phyloP scores from a whole-genome alignment of 1,140 invertebrate genomes.

The Cyrtorhinus lividipennis region DNA sequence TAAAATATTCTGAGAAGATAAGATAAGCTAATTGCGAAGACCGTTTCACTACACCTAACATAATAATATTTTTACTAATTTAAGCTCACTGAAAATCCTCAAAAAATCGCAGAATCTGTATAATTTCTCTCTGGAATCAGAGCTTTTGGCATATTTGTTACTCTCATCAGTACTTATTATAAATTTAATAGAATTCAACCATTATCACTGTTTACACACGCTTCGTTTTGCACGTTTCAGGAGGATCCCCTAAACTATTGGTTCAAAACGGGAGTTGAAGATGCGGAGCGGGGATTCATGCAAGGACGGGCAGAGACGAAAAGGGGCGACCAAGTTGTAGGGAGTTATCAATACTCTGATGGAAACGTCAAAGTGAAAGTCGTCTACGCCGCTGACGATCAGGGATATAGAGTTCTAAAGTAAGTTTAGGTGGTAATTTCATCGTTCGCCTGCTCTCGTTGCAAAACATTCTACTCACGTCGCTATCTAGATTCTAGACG shows the following conservation, averaged over 20 bases:
- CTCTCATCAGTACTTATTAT: no score
- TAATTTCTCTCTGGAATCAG: no score
- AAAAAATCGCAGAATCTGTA: no score
- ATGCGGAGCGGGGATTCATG: slow-evolving; percentile 14
- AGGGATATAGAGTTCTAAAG: slow-evolving; percentile 38
- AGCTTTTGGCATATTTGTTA: no score
- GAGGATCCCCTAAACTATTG: not conserved
- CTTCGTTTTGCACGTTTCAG: not conserved
- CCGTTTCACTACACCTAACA: no score
- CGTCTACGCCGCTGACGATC: slow-evolving; percentile 39
- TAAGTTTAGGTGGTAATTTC: no score
- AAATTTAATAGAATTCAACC: no score
- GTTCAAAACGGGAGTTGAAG: slow-evolving; percentile 6
- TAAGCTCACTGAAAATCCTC: no score
- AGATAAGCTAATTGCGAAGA: no score
- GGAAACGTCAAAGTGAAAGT: slow-evolving; percentile 36
- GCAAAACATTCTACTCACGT: not conserved
- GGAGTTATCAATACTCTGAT: slow-evolving; percentile 39
- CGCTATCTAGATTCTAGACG: not conserved
- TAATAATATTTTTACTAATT: no score
- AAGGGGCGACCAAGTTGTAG: slow-evolving; percentile 26
- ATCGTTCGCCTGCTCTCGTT: not conserved
- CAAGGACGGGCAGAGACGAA: slow-evolving; percentile 32
- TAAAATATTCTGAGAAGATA: no score
- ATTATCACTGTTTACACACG: no score